Percentiles rank a stretch among this genome's conserved stretches.
phyloP scores from a whole-genome alignment of 1,140 invertebrate species.

The Bathynomus jamesi region DNA sequence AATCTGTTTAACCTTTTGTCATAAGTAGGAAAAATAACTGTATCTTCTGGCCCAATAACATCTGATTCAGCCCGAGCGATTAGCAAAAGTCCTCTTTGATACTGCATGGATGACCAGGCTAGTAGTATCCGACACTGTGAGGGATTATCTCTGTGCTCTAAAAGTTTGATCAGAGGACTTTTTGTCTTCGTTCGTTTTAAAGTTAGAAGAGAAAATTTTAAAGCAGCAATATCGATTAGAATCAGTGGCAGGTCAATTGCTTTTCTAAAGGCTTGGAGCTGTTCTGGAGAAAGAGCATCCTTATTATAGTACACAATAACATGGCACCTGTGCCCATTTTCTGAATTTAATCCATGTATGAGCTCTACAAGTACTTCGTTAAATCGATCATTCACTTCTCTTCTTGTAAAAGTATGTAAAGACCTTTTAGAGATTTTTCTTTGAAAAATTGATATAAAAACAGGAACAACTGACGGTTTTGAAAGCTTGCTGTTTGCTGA shows the following conservation, averaged over 20 bases:
- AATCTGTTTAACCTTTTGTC: conserved; percentile 26
- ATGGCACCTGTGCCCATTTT: no score
- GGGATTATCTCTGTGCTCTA: conserved; percentile 12
- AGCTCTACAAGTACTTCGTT: no score
- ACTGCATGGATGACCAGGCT: conserved; percentile 19
- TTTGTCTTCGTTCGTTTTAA: background rate
- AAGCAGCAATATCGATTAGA: conserved; percentile 24
- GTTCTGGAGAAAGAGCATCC: conserved; percentile 8
- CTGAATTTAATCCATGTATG: no score
- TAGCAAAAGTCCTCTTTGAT: conserved; percentile 25
- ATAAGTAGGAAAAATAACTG: conserved; percentile 15
- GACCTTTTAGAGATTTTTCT: no score
- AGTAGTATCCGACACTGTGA: conserved; percentile 22
- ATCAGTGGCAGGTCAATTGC: conserved; percentile 9
- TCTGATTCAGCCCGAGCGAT: conserved; percentile 17
- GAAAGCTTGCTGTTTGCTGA: no score
- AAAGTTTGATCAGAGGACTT: conserved; percentile 22
- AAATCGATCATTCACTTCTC: no score
- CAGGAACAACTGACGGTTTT: no score
- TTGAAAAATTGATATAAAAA: no score
- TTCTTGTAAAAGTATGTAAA: no score
- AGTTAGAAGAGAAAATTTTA: conserved; percentile 23
- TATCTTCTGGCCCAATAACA: conserved; percentile 18
- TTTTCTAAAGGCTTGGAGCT: background rate
- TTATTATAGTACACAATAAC: conserved; percentile 26